Evolutionary conservation across 2,888 invertebrate genomes (phyloP), one percentile per base, ranked within the genome.

Genomic region (Ditula angustiorana): DNA sequence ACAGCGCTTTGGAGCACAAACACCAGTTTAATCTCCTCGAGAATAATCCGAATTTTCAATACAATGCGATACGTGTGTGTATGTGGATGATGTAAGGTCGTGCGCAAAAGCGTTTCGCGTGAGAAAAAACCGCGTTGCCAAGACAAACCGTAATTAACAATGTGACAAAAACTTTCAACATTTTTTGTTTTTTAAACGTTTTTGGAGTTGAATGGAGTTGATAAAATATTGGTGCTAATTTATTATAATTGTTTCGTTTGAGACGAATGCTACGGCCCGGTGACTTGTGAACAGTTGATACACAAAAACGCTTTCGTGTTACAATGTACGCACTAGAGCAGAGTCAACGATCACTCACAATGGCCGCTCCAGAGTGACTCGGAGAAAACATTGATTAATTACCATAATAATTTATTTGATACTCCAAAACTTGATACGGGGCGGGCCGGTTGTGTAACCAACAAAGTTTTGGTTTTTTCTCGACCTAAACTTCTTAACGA

Each of bases 371-470:
- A 76, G 83, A 92, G 89, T 92, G 92, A 92, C 91, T 92, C 78
- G 91, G 87, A 92, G 91, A 92, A 92, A 92, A 92, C 92, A 88
- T 90, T 92, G 92, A 92, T 92, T 92, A 92, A 92, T 92, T 92
- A 92, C 90, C 90, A 92, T 91, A 92, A 92, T 92, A 89, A 92
- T 92, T 92, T 92, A 92, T 92, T 92, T 92, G 92, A 90, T 92
- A 92, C 91, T 87, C 90, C 84, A 86, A 89, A 92, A 90, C 88
- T 89, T 87, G 90, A 90, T 88, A 87, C 77, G 77, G 83, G 87
- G 87, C 83, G 87, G 85, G 87, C 85, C 82, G 81, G 82, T 87
- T 87, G 81, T 83, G 82, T 82, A 86, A 86, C 82, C 79, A 73
- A 75, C 72, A 69, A 73, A 76, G 85, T 85, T 85, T 83, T 83